Evolutionary conservation across 92 coral and sea anemone genomes (phyloP).

Genomic region (Parazoanthus swiftii): DNA sequence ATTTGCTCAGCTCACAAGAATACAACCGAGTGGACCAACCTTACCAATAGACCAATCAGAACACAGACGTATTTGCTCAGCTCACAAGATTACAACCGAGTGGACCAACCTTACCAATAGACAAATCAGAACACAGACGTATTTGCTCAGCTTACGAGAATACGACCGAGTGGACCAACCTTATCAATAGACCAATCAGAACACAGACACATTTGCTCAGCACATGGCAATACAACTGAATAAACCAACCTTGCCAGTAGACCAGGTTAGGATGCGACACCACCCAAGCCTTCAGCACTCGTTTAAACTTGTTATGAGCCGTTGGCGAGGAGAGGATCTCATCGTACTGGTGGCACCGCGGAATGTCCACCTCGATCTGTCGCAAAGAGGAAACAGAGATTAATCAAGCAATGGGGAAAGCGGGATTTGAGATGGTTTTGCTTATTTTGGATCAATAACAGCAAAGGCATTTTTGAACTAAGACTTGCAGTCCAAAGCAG

Average conservation of each 20-base stretch:
- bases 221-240: no score
- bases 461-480: background rate
- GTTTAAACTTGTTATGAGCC: conserved; percentile 90
- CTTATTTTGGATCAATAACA: background rate
- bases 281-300: conserved; percentile 97
- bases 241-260: conserved; percentile 93
- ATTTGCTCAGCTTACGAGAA: background rate
- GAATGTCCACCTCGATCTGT: conserved; percentile 98
- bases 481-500: background rate
- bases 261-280: conserved; percentile 95
- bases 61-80: no score
- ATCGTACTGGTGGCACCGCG: conserved; percentile 98
- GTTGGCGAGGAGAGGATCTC: conserved; percentile 90
- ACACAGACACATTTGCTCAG: no score
- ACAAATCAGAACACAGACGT: background rate
- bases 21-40: no score
- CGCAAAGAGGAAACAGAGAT: background rate
- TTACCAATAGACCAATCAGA: no score
- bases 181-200: no score
- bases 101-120: no score
- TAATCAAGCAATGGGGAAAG: background rate
- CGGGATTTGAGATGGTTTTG: no score
- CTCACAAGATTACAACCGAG: no score
- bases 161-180: background rate
- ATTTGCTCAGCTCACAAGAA: no score